Evolutionary conservation across 1,140 invertebrate genomes (phyloP).

Genomic region (Cydia strobilella): DNA sequence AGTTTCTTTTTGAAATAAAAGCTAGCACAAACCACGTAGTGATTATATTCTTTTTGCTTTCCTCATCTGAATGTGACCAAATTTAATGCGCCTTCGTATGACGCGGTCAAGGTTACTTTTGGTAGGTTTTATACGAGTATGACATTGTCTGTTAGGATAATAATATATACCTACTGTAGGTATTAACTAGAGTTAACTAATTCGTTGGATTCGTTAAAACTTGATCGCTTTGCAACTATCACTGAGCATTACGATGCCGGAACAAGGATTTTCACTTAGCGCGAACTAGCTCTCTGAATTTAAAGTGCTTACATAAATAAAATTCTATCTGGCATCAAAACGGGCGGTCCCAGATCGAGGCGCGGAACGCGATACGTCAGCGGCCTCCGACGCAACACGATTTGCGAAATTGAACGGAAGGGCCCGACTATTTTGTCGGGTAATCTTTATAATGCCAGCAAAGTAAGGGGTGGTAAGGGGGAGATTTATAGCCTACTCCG

Average conservation of each 20-base stretch:
- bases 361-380: constrained; percentile 26
- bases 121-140: no score
- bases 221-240: constrained; percentile 13
- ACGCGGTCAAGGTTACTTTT: no score
- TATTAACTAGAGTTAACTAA: neutral
- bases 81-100: no score
- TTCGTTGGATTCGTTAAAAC: neutral
- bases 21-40: no score
- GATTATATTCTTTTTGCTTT: no score
- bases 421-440: constrained; percentile 34
- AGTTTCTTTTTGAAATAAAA: no score
- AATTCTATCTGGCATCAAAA: constrained; percentile 29
- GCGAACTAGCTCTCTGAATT: constrained; percentile 27
- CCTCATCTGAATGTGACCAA: no score
- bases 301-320: constrained; percentile 29
- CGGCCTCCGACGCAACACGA: constrained; percentile 38
- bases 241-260: neutral
- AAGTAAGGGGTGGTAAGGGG: constrained; percentile 31
- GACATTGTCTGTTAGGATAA: neutral
- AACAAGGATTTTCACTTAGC: constrained; percentile 31
- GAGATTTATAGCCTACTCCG: constrained; percentile 18
- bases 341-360: constrained; percentile 1
- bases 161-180: neutral
- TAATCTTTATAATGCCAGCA: constrained; percentile 39
- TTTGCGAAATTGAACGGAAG: constrained; percentile 48